Base-by-base conservation (phyloP, 2,113 vertebrate species). In the Riparia riparia region DNA sequence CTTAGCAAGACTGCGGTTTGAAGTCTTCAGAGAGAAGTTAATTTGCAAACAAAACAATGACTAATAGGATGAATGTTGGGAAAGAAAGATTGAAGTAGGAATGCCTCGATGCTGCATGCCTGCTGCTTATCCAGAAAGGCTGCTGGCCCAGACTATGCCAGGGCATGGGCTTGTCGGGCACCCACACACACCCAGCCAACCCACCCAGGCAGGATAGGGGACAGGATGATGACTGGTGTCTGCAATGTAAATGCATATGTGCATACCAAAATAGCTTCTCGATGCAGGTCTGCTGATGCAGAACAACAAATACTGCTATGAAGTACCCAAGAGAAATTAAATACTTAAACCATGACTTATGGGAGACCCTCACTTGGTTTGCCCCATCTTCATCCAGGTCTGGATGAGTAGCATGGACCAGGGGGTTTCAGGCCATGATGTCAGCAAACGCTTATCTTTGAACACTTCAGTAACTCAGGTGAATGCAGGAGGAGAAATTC, bases 31-130 rank as follows among this genome's bases (percentile, higher is more conserved):
- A 76, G 74, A 79, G 34, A 87, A 0, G 1, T n/a, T 68, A 3
- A 22, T 89, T 74, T 47, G 71, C 44, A 45, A 85, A 89, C 80
- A 90, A 83, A 91, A 42, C 37, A 61, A 60, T 28, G 58, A 76
- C 57, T 37, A 64, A 82, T 9, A 41, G 65, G 66, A 68, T 58
- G 64, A 61, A 63, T 1, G 26, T 3, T 63, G 16, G n/a, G 6
- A 37, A 74, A 53, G 66, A 68, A 56, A 42, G 42, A 58, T 1
- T 8, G 58, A 50, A 53, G 50, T 19, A 66, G 18, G 51, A 66
- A 77, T 25, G 45, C 26, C 50, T 86, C 0, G 0, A 42, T 1
- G 11, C 10, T 2, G 1, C 0, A 0, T 9, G 60, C 49, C 44
- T 83, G 26, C 15, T 82, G 76, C 56, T 54, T 49, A 41, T n/a